Conservation (phyloP, 2,888 invertebrate species). For the Lasioglossum villosulum region DNA sequence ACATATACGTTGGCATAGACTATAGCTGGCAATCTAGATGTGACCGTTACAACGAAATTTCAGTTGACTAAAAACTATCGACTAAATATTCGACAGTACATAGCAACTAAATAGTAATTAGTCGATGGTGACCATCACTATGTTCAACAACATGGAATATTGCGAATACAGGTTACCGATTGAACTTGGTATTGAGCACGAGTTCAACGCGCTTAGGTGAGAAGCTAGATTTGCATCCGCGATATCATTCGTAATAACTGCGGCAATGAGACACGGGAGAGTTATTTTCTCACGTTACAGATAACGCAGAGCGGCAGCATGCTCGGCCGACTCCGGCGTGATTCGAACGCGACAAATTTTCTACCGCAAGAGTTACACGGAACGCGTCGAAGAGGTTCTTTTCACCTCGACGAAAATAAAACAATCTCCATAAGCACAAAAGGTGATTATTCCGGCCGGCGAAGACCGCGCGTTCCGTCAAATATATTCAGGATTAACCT, state of each 20-base stretch:
- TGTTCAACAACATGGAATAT: neutral
- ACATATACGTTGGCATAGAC: no score
- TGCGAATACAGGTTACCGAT: neutral
- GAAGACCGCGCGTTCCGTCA: neutral
- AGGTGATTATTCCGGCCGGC: neutral
- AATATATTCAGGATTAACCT: neutral
- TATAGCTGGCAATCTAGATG: no score
- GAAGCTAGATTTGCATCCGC: conserved; percentile 53
- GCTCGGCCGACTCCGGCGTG: conserved; percentile 8
- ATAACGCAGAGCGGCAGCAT: conserved; percentile 45
- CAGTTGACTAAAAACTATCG: no score
- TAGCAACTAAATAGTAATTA: no score
- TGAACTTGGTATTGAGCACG: conserved; percentile 10
- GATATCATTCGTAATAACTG: conserved; percentile 48
- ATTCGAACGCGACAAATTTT: neutral
- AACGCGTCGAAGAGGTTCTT: neutral
- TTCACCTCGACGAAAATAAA: neutral
- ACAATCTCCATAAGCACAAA: neutral
- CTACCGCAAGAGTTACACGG: neutral
- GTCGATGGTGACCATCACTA: no score
- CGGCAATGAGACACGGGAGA: conserved; percentile 53
- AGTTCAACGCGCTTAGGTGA: conserved; percentile 49
- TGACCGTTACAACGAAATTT: no score
- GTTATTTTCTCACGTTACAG: conserved; percentile 68
- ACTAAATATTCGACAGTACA: no score